Evolutionary conservation across 2,113 vertebrate genomes (phyloP), one percentile per base, ranked within the genome.

Genomic region (Malurus elegans): DNA sequence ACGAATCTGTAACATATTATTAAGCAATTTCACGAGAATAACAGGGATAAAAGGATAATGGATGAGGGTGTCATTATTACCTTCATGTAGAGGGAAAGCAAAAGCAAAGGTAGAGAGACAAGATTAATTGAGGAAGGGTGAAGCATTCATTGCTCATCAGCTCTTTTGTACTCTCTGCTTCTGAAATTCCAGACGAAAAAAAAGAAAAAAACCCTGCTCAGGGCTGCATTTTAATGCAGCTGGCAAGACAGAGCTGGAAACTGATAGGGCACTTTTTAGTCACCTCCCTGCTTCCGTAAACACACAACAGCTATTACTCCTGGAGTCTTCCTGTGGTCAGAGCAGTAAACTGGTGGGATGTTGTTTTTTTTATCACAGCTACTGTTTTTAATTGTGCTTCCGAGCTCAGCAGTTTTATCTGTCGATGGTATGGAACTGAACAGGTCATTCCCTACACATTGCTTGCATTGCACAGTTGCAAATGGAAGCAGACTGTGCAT

Each of bases 1-100:
- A 98, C 98, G 98, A 99, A 99, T 99, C 98, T 99, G 99, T 98
- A 99, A 98, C 98, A 98, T 99, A 98, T 99, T 99, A 99, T 99
- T 99, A 99, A 99, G 98, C 98, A 98, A 99, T 99, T 99, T 98
- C 98, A 98, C 78, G 98, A 98, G 98, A 99, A 99, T 99, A 99
- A 98, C 98, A 97, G 98, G 98, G 98, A 99, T 99, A 99, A 99
- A 99, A 98, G 99, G 98, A 98, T 99, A 99, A 99, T 99, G 98
- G 99, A 99, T 99, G 99, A 98, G 99, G 98, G 98, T 98, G 98
- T 99, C 98, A 98, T 99, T 98, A 99, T 98, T 98, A 98, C 98
- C 98, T 98, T 97, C 98, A 98, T 98, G 98, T 98, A 98, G 98
- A 98, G 98, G 98, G 98, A 98, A 98, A 98, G 97, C 98, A 97